Evolutionary conservation across 2,888 invertebrate genomes (phyloP).

Genomic region (Zhengitettix transpicula): DNA sequence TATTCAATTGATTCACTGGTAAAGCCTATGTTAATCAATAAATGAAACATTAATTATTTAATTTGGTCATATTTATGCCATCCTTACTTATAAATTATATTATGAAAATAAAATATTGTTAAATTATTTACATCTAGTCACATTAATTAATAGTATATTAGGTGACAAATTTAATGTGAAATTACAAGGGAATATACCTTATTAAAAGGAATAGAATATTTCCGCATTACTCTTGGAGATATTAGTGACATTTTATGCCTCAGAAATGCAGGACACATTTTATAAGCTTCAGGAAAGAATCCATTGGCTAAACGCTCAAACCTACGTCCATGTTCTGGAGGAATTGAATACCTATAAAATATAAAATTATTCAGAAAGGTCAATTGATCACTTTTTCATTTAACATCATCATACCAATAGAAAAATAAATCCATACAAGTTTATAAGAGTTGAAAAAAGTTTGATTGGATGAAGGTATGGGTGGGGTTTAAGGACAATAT

Average conservation of each 20-base stretch:
- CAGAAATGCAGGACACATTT: conserved; percentile 79
- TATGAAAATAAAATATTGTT: too few relatives aligned
- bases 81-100: too few relatives aligned
- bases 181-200: conserved; percentile 29
- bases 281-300: conserved; percentile 72
- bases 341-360: conserved; percentile 63
- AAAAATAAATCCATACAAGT: not conserved
- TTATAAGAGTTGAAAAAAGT: too few relatives aligned
- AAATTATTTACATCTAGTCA: too few relatives aligned
- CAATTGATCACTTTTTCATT: not conserved
- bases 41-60: too few relatives aligned
- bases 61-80: too few relatives aligned
- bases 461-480: too few relatives aligned
- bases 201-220: conserved; percentile 88
- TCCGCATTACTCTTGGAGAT: conserved; percentile 80
- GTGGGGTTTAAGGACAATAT: too few relatives aligned
- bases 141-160: too few relatives aligned
- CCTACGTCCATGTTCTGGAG: conserved; percentile 85
- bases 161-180: not conserved
- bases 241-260: conserved; percentile 98
- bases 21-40: too few relatives aligned
- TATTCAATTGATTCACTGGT: too few relatives aligned
- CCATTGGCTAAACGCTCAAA: conserved; percentile 85
- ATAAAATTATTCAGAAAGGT: not conserved
- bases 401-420: not conserved